phyloP scores from a whole-genome alignment of 2,797 vertebrate genomes.

The Centroberyx gerrardi region DNA sequence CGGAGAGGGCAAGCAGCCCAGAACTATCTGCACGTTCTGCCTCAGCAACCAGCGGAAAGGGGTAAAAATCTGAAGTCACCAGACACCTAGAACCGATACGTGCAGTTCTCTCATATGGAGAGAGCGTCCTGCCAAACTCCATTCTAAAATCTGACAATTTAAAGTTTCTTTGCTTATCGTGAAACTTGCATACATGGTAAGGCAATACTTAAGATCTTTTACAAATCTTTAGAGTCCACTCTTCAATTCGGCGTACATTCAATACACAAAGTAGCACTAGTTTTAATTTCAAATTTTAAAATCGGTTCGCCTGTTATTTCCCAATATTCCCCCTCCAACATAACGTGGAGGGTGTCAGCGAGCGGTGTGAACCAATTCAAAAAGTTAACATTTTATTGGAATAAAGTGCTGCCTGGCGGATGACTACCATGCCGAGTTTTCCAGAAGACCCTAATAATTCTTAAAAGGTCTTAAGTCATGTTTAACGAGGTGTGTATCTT shows the following conservation, averaged over 20 bases:
- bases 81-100: too few species aligned
- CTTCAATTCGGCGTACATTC: neutral
- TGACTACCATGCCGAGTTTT: neutral
- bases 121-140: neutral
- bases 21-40: slow-evolving; percentile 94
- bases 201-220: neutral
- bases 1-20: slow-evolving; percentile 83
- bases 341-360: neutral
- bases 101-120: too few species aligned
- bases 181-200: too few species aligned
- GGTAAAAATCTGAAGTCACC: slow-evolving; percentile 78
- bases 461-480: too few species aligned
- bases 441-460: too few species aligned
- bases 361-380: neutral
- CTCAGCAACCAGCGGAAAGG: slow-evolving; percentile 93
- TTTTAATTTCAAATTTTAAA: neutral
- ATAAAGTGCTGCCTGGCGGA: neutral
- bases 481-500: too few species aligned
- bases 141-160: neutral
- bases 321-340: too few species aligned
- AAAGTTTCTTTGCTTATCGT: neutral
- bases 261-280: neutral
- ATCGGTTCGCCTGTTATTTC: too few species aligned
- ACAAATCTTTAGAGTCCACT: neutral
- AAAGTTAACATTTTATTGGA: neutral